Conservation (phyloP, 1,140 invertebrate species). For the Physella acuta region DNA sequence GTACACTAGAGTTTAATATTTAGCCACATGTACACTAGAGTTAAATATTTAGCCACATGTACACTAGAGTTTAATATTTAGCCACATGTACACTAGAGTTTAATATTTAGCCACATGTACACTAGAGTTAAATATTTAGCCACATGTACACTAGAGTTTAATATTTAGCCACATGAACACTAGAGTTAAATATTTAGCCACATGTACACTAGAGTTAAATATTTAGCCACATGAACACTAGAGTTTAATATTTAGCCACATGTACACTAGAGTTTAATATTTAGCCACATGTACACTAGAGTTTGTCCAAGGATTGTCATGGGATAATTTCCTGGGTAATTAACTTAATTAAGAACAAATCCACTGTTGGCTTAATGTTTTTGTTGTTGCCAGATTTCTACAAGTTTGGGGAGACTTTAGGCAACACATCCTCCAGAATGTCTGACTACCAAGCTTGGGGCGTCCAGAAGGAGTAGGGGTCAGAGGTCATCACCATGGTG, state of each 20-base stretch:
- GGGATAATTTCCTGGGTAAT: background rate
- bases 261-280: background rate
- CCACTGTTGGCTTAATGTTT: background rate
- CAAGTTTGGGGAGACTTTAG: slow-evolving; percentile 5
- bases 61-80: no score
- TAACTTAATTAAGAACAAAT: background rate
- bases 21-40: no score
- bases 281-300: background rate
- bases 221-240: background rate
- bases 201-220: background rate
- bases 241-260: background rate
- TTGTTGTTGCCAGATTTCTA: slow-evolving; percentile 10
- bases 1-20: background rate
- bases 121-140: no score
- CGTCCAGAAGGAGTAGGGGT: background rate
- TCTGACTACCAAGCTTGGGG: background rate
- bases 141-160: no score
- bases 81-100: no score
- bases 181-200: no score
- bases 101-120: no score
- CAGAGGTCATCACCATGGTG: no score
- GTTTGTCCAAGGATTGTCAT: background rate
- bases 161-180: no score
- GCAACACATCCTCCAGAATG: background rate
- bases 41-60: no score